Percentiles rank a stretch among this genome's conserved stretches.
These are phyloP conservation scores for Cynopterus sphinx DNA, from an alignment of 2,797 vertebrate genomes.

Conservation along the genomic window DNA sequence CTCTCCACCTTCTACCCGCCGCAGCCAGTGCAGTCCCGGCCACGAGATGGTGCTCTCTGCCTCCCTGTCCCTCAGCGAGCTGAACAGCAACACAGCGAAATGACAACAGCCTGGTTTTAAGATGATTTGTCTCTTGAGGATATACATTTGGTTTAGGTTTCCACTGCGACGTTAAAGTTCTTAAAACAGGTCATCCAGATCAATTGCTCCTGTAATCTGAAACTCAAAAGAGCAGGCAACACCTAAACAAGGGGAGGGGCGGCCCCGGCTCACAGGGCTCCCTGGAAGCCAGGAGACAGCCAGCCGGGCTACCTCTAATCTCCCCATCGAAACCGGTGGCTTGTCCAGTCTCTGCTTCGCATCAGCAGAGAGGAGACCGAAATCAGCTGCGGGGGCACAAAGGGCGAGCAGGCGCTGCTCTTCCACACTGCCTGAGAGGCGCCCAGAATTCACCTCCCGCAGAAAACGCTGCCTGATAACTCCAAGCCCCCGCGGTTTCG, in stretches of 20 bases:
- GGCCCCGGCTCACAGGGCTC: slow-evolving; percentile 82
- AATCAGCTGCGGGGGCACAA: slow-evolving; percentile 6
- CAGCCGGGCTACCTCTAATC: slow-evolving; percentile 98
- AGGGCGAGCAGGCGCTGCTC: neutral
- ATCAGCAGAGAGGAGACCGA: slow-evolving; percentile 82
- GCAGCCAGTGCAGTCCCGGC: neutral
- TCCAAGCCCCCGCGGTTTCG: fast-evolving
- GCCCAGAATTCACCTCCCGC: neutral
- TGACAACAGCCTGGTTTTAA: slow-evolving; percentile 84
- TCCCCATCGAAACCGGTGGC: slow-evolving; percentile 92
- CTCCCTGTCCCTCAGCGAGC: neutral
- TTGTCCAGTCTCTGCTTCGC: slow-evolving; percentile 90
- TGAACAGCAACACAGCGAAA: neutral
- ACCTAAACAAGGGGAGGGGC: slow-evolving; percentile 92
- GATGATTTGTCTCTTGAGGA: slow-evolving; percentile 92
- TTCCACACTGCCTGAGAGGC: neutral
- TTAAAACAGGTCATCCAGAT: slow-evolving; percentile 95
- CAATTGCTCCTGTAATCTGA: slow-evolving; percentile 98
- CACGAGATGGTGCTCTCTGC: slow-evolving; percentile 79
- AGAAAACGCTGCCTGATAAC: neutral
- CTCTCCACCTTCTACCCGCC: neutral
- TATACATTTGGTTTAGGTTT: slow-evolving; percentile 95
- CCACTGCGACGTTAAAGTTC: slow-evolving; percentile 92
- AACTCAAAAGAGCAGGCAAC: slow-evolving; percentile 95
- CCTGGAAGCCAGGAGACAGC: slow-evolving; percentile 92